phyloP scores from a whole-genome alignment of 2,888 invertebrate genomes.

The Lepetodrilus schrolli region DNA sequence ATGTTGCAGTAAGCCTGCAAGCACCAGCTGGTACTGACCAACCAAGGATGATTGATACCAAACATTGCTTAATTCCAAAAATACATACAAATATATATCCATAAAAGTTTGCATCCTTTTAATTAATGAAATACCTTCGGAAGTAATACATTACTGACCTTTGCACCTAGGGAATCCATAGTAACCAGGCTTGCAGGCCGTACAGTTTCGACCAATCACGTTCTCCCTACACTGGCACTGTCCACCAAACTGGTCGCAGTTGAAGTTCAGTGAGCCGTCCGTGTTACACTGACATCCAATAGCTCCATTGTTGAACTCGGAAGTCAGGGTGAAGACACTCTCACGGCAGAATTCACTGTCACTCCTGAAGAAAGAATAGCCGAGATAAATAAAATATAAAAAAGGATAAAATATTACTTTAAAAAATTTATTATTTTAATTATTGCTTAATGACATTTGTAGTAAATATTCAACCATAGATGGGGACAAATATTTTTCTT shows the following conservation, averaged over 20 bases:
- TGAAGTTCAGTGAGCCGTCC: constrained; percentile 88
- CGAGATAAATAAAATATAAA: no score
- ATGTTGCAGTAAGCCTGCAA: no score
- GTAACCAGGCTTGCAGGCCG: constrained; percentile 84
- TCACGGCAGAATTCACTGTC: constrained; percentile 84
- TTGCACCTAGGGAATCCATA: constrained; percentile 97
- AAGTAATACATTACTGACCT: no score
- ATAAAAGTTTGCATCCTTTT: no score
- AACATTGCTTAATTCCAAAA: no score
- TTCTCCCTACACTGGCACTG: constrained; percentile 94
- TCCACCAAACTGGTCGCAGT: constrained; percentile 95
- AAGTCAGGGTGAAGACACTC: constrained; percentile 93
- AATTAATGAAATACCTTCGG: no score
- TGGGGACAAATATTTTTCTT: not conserved
- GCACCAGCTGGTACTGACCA: no score
- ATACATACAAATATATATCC: no score
- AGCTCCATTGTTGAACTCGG: constrained; percentile 96
- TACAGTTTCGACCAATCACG: constrained; percentile 87
- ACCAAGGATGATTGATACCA: no score
- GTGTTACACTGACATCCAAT: constrained; percentile 91
- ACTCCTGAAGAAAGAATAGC: constrained; percentile 34
- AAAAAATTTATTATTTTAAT: not conserved
- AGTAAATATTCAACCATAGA: not conserved
- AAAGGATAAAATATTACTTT: not conserved
- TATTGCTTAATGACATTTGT: not conserved